Evolutionary conservation across 2,113 vertebrate genomes (phyloP).

Genomic region (Chunga burmeisteri): DNA sequence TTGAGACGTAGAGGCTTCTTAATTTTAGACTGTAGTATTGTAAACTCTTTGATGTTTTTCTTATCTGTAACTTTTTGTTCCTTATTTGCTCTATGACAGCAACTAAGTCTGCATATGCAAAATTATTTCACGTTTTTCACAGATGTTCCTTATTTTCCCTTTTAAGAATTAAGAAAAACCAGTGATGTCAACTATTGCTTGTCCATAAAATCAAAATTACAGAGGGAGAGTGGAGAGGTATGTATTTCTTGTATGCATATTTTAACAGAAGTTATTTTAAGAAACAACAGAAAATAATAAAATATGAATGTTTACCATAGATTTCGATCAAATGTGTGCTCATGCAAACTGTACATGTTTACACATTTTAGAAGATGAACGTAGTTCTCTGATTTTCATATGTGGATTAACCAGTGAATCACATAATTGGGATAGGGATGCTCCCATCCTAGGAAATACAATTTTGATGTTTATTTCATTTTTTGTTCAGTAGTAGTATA

Average conservation of each 20-base stretch:
- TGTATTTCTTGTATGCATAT: background rate
- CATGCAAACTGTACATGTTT: background rate
- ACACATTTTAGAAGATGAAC: background rate
- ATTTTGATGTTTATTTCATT: background rate
- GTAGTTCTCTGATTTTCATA: background rate
- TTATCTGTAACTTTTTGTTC: background rate
- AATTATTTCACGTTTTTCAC: background rate
- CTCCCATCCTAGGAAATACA: rapidly evolving
- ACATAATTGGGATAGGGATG: background rate
- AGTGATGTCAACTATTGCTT: slow-evolving; percentile 86
- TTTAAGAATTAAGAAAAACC: slow-evolving; percentile 84
- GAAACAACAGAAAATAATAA: background rate
- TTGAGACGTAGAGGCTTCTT: background rate
- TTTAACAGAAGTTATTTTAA: background rate
- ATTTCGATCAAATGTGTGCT: background rate
- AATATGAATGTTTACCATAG: background rate
- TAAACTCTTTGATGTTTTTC: background rate
- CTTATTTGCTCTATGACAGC: background rate
- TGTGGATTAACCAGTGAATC: background rate
- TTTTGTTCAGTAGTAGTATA: background rate
- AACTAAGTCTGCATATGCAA: background rate
- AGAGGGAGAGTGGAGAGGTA: slow-evolving; percentile 88
- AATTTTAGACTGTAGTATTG: background rate
- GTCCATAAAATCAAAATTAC: slow-evolving; percentile 87
- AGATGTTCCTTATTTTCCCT: background rate